These are phyloP conservation scores for Ophraella communa DNA, from an alignment of 2,888 invertebrate genomes.

Conservation along the genomic window DNA sequence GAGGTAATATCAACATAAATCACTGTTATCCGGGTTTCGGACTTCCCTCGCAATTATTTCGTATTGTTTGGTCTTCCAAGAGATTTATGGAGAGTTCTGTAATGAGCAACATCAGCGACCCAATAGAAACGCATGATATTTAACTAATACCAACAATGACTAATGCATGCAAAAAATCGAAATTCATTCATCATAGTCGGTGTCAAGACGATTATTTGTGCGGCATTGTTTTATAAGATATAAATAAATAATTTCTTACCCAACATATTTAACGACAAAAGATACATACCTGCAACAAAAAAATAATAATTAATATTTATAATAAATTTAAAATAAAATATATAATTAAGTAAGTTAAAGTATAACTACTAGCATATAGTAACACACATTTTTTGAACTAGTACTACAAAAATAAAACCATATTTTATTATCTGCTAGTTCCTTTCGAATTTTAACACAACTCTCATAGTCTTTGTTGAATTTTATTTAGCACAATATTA, in stretches of 20 bases:
- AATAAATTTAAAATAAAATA: not conserved
- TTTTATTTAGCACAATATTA: no score
- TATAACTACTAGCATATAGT: no score
- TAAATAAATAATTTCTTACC: not conserved
- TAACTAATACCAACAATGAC: slow-evolving; percentile 15
- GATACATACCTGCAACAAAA: slow-evolving; percentile 1
- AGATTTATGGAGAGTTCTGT: slow-evolving; percentile 40
- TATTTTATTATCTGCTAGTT: no score
- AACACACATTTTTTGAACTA: no score
- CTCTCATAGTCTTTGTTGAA: no score
- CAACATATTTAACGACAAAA: not conserved
- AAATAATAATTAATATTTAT: not conserved
- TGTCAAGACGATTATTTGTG: not conserved
- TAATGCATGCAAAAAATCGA: slow-evolving; percentile 1
- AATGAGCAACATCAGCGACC: slow-evolving; percentile 28
- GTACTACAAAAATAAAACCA: no score
- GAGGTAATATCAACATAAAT: slow-evolving; percentile 46
- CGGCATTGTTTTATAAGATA: not conserved
- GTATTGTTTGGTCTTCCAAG: slow-evolving; percentile 41
- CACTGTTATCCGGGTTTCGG: slow-evolving; percentile 36
- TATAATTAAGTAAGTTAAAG: no score
- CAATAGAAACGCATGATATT: slow-evolving; percentile 9
- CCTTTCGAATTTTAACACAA: no score
- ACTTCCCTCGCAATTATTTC: slow-evolving; percentile 42
- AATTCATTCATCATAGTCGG: not conserved